Conservation (phyloP, 2,888 invertebrate species). For the Heteropelma amictum region DNA sequence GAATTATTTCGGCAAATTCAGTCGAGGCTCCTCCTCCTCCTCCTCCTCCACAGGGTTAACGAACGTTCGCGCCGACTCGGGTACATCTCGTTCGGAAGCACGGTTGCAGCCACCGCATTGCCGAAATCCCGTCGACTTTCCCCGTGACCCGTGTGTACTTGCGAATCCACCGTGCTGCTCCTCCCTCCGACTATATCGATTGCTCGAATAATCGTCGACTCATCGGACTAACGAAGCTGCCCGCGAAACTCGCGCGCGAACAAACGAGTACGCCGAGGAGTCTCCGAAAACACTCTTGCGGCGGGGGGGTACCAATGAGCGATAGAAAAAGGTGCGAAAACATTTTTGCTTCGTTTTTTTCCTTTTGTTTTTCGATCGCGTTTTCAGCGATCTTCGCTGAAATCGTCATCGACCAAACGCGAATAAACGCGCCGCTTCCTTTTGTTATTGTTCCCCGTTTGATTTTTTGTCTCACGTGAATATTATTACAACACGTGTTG, state of each 20-base stretch:
- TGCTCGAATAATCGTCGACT: conserved; percentile 55
- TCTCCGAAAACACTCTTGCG: too few species aligned
- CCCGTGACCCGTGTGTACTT: conserved; percentile 18
- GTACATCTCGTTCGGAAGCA: conserved; percentile 31
- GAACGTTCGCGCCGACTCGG: conserved; percentile 47
- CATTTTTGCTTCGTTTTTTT: too few species aligned
- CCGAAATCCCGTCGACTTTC: conserved; percentile 40
- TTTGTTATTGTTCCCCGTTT: neutral
- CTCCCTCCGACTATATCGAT: conserved; percentile 51
- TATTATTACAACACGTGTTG: conserved; percentile 41
- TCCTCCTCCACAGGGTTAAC: conserved; percentile 43
- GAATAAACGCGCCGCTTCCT: neutral
- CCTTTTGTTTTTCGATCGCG: too few species aligned
- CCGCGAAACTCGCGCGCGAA: conserved; percentile 18
- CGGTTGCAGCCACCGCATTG: conserved; percentile 14
- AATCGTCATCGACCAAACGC: neutral
- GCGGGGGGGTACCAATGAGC: too few species aligned
- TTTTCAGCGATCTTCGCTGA: too few species aligned
- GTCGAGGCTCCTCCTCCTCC: conserved; percentile 28
- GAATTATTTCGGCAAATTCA: conserved; percentile 51
- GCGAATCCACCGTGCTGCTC: conserved; percentile 16
- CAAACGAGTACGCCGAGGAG: too few species aligned
- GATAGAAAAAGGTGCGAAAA: too few species aligned
- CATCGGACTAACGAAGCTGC: conserved; percentile 50
- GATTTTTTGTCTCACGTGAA: neutral